phyloP scores from a whole-genome alignment of 2,113 vertebrate species.

The Oncorhynchus kisutch region DNA sequence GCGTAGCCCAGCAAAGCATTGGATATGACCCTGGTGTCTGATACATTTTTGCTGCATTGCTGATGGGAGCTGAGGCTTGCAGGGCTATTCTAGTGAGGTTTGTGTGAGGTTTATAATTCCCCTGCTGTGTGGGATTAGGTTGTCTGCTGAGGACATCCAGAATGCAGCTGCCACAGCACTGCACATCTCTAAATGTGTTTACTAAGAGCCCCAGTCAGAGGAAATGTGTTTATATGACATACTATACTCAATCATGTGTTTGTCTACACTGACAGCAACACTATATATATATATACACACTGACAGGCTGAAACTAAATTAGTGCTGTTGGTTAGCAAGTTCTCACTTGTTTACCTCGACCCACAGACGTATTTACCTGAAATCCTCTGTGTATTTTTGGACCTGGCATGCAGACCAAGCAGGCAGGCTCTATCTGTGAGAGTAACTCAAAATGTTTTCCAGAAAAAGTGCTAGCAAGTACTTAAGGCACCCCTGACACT shows the following conservation, averaged over 20 bases:
- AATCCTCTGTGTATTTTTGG: background rate
- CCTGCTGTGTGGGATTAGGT: slow-evolving; percentile 41
- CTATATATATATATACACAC: background rate
- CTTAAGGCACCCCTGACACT: background rate
- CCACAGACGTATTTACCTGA: background rate
- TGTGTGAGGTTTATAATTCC: slow-evolving; percentile 24
- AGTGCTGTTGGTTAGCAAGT: background rate
- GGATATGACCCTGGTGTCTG: background rate
- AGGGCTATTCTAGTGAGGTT: slow-evolving; percentile 27
- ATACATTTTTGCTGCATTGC: slow-evolving; percentile 1
- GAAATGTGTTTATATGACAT: slow-evolving; percentile 20
- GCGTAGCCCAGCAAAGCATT: background rate
- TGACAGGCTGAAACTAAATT: background rate
- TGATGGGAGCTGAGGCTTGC: background rate
- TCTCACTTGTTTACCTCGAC: background rate
- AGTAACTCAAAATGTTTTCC: background rate
- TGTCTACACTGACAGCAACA: background rate
- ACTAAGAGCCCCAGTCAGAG: slow-evolving; percentile 32
- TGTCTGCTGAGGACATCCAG: slow-evolving; percentile 37
- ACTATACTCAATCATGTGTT: background rate
- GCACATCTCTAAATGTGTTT: slow-evolving; percentile 32
- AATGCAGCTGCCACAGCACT: background rate
- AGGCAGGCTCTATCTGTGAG: background rate
- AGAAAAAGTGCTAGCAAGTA: background rate
- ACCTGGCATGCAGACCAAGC: background rate